Base-by-base conservation (phyloP, 2,797 vertebrate species). In the Novumbra hubbsi region DNA sequence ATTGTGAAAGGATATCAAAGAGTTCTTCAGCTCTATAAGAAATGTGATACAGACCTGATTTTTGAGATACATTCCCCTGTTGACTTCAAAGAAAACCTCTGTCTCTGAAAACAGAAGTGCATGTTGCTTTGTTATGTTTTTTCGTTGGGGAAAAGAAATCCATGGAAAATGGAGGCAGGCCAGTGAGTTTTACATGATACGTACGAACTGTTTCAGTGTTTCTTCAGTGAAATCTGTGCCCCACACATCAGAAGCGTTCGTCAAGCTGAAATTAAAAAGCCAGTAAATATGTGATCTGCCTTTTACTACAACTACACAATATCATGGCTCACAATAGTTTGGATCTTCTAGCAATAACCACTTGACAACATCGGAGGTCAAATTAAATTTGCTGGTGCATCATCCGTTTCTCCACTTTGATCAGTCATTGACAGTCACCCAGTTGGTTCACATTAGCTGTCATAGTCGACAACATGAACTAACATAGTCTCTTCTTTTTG, bases 171-270 rank as follows among this genome's bases (percentile, higher is more conserved):
- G n/a, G 55, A 60, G 24, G 5, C 21, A 48, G 8, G 21, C 12
- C 41, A 49, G 3, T 49, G 12, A 11, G 2, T 24, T 68, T 14
- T 9, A 68, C 67, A 68, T 45, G 38, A 24, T 45, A 80, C 89
- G 84, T 86, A 94, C 92, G 75, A 86, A 79, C 70, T 86, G 71
- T 2, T 78, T 77, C 24, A 89, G 50, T 0, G 60, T 32, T 57
- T 90, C 92, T 30, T 89, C 82, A 0, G 86, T 83, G 57, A 83
- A 72, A 28, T 84, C 85, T n/a, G 78, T 79, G 75, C 76, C 90
- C 92, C 92, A 94, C 6, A 93, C 90, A 73, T 84, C 80, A 45
- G 82, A 82, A 3, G 84, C 90, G 78, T 94, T 89, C 27, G 91
- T 94, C 73, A 92, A 45, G 76, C 92, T 94, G 6, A n/a, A 69